These are phyloP conservation scores for Notarius quadriscutis DNA, from an alignment of 2,113 vertebrate genomes.

Conservation along the genomic window DNA sequence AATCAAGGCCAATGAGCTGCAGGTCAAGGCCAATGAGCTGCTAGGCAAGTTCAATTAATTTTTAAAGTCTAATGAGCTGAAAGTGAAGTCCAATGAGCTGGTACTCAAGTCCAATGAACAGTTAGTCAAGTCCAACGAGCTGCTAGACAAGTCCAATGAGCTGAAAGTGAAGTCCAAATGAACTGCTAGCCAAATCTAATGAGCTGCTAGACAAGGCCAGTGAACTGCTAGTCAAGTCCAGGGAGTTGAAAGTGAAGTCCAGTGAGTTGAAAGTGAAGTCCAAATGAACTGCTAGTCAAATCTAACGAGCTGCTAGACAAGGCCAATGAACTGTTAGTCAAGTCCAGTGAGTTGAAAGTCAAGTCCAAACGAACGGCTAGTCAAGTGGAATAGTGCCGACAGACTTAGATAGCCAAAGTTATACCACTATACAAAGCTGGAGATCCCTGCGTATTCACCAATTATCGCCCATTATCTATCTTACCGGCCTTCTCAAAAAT, in stretches of 20 bases:
- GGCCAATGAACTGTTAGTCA: background rate
- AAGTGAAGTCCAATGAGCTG: background rate
- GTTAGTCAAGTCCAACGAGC: background rate
- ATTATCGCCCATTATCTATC: too few species aligned
- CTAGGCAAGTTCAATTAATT: background rate
- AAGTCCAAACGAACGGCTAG: background rate
- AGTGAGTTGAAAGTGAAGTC: background rate
- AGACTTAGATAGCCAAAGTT: too few species aligned
- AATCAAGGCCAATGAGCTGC: background rate
- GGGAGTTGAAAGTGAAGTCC: background rate
- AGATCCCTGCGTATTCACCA: too few species aligned
- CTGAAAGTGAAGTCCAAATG: background rate
- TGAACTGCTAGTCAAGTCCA: too few species aligned
- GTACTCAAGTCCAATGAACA: background rate
- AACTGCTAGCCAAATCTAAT: background rate
- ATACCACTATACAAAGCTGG: too few species aligned
- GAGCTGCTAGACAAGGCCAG: background rate
- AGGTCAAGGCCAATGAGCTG: background rate
- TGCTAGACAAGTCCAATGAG: background rate
- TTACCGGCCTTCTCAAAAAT: too few species aligned
- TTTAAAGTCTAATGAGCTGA: background rate
- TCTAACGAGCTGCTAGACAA: background rate
- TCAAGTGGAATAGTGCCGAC: background rate
- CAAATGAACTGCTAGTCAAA: background rate
- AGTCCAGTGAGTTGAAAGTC: background rate